phyloP scores from a whole-genome alignment of 1,140 invertebrate genomes.

The Drosophila bipectinata region DNA sequence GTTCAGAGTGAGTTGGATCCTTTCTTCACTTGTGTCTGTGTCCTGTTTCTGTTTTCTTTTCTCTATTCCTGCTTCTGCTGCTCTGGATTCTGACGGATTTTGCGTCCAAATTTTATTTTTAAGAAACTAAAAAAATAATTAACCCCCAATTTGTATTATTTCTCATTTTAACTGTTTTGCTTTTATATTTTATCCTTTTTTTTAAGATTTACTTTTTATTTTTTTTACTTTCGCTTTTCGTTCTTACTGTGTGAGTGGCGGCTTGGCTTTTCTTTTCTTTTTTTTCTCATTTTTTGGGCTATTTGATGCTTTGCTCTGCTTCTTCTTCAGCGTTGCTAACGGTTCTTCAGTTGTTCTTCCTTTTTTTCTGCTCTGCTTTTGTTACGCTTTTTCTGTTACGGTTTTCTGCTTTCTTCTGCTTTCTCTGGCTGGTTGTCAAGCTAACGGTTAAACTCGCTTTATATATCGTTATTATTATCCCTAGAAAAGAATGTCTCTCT shows the following conservation, averaged over 20 bases:
- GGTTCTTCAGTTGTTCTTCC: conserved; percentile 26
- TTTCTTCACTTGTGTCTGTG: conserved; percentile 28
- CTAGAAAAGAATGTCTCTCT: conserved; percentile 45
- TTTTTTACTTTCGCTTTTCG: conserved; percentile 24
- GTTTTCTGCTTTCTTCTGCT: not conserved
- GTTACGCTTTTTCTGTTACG: conserved; percentile 13
- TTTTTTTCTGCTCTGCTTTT: conserved; percentile 11
- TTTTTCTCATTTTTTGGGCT: conserved; percentile 37
- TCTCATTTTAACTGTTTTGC: conserved; percentile 33
- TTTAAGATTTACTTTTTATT: conserved; percentile 22
- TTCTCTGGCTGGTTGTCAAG: conserved; percentile 26
- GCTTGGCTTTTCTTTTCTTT: conserved; percentile 18
- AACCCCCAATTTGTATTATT: conserved; percentile 62
- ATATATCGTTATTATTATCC: conserved; percentile 64
- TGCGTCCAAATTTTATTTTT: conserved; percentile 63
- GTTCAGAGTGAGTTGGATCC: conserved; percentile 40
- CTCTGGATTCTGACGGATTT: conserved; percentile 56
- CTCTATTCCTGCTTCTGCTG: conserved; percentile 4
- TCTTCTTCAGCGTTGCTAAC: conserved; percentile 34
- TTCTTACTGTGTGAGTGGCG: conserved; percentile 51
- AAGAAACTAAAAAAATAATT: conserved; percentile 52
- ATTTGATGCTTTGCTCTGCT: conserved; percentile 54
- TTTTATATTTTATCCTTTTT: conserved; percentile 14
- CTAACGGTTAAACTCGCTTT: conserved; percentile 59
- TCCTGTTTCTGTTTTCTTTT: conserved; percentile 1